phyloP scores from a whole-genome alignment of 2,888 invertebrate species.

The Poecilobothrus nobilitatus region DNA sequence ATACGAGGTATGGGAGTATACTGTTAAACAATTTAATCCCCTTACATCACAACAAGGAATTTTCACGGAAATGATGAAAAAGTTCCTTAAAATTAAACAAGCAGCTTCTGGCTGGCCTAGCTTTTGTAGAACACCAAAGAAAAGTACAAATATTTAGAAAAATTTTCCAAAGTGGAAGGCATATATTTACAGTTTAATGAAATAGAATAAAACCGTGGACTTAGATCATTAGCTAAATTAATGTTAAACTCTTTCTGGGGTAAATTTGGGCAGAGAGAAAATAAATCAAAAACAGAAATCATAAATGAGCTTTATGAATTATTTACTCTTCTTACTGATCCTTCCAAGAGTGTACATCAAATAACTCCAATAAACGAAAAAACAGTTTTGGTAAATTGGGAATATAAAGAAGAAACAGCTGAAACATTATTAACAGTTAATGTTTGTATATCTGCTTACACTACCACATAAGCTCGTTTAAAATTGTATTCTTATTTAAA shows the following conservation, averaged over 20 bases:
- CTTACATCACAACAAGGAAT: too few species aligned
- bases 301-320: slow-evolving; percentile 18
- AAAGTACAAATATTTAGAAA: slow-evolving; percentile 24
- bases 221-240: slow-evolving; percentile 28
- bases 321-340: slow-evolving; percentile 12
- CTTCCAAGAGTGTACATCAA: not conserved
- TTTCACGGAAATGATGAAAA: slow-evolving; percentile 28
- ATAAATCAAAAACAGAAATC: slow-evolving; percentile 23
- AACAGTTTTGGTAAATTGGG: slow-evolving; percentile 6
- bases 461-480: slow-evolving; percentile 33
- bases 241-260: slow-evolving; percentile 31
- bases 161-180: slow-evolving; percentile 25
- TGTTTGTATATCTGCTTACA: slow-evolving; percentile 35
- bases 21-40: too few species aligned
- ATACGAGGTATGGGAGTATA: too few species aligned
- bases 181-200: slow-evolving; percentile 24
- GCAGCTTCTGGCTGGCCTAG: slow-evolving; percentile 26
- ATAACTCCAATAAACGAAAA: slow-evolving; percentile 11
- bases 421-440: too few species aligned
- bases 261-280: slow-evolving; percentile 28
- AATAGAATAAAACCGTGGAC: slow-evolving; percentile 26
- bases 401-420: not conserved
- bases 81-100: slow-evolving; percentile 27
- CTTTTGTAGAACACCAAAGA: slow-evolving; percentile 18
- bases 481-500: too few species aligned